Evolutionary conservation across 2,888 invertebrate species (phyloP), one percentile per base, ranked within the genome.

Genomic region (Acutogordius australiensis): DNA sequence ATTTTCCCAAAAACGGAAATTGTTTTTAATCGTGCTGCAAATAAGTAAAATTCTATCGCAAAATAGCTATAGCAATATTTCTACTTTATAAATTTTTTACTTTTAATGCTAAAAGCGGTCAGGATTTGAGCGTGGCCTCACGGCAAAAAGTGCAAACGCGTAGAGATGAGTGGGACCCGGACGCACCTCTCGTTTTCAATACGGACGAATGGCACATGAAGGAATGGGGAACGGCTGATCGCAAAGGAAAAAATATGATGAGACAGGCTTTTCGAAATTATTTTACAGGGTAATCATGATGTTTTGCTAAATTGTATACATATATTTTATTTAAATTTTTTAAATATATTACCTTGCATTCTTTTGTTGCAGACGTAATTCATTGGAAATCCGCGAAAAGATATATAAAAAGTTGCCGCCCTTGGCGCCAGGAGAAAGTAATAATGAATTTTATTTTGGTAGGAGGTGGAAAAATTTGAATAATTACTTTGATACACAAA

Each of bases 201-300:
- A 51, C 51, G 18, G 51, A 51, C 23, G 51, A 51, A 51, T 51
- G 51, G 51, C 51, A 51, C 51, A 51, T 51, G n/a, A 51, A 51
- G 51, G 51, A 51, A 51, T 51, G 51, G 51, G 26, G 18, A 4
- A 51, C 18, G 4, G 51, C 51, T 51, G 51, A 51, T 51, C 8
- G 26, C 4, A 51, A 51, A 26, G 51, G 51, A n/a, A 51, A 51
- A 51, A 23, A 51, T 51, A 8, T 51, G 26, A 51, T 51, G 51
- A 51, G 51, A 23, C 51, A 51, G 23, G 51, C 51, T 23, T 51
- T 51, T 26, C 13, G 51, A 51, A 51, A 51, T 26, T 51, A 51
- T 51, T 51, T 51, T 23, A 51, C 51, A 4, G 51, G 51, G 51
- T 51, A 13, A 13, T 37, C 18, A 8, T 37, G 18, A 37, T 13